Evolutionary conservation across 2,888 invertebrate species (phyloP).

Genomic region (Polymixis lichenea): DNA sequence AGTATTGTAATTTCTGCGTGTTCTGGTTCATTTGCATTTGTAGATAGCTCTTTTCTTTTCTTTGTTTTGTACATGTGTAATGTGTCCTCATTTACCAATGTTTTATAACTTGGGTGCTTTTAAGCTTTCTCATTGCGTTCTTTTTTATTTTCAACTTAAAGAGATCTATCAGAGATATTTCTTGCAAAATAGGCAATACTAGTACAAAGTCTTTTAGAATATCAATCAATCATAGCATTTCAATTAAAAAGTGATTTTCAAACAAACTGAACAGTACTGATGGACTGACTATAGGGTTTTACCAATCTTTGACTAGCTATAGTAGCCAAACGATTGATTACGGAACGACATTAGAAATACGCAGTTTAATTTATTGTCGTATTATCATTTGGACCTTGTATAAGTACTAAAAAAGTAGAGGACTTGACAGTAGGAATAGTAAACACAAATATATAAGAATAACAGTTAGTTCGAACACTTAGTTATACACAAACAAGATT

Average conservation of each 20-base stretch:
- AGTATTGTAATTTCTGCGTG: slow-evolving; percentile 32
- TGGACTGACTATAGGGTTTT: neutral
- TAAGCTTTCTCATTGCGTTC: neutral
- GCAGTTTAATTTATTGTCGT: neutral
- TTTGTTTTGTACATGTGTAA: neutral
- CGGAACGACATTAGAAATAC: neutral
- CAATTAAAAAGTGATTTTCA: neutral
- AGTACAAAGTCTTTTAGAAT: neutral
- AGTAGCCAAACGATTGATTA: neutral
- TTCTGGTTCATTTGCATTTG: slow-evolving; percentile 37
- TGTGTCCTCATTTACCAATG: neutral
- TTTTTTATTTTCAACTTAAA: neutral
- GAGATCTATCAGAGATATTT: neutral
- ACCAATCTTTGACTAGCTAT: neutral
- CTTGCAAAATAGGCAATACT: neutral
- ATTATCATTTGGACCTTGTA: neutral
- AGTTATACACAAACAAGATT: slow-evolving; percentile 11
- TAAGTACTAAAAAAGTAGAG: neutral
- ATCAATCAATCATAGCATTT: neutral
- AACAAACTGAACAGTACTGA: neutral
- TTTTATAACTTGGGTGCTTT: neutral
- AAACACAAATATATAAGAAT: neutral
- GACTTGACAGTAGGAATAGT: too few species aligned
- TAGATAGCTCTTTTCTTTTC: slow-evolving; percentile 20
- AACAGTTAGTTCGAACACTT: neutral